Percentiles rank a stretch among this genome's conserved stretches.
Conservation (phyloP, 2,888 invertebrate genomes). For the Volucella zonaria region DNA sequence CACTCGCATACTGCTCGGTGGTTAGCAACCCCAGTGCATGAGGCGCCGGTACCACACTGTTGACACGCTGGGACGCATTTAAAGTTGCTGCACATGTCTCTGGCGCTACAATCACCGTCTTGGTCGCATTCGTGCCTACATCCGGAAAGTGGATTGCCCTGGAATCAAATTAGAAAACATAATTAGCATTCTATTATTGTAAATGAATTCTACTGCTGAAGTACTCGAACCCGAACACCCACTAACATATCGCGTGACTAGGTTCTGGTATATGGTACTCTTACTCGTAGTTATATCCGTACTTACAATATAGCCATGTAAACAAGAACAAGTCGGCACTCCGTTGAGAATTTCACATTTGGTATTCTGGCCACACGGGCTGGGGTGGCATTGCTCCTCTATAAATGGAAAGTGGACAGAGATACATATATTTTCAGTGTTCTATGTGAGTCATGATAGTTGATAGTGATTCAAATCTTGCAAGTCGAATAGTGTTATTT, state of each 20-base stretch:
- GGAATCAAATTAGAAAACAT: conserved; percentile 65
- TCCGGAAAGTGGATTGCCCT: conserved; percentile 90
- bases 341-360: conserved; percentile 90
- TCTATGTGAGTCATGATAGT: conserved; percentile 1
- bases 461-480: conserved; percentile 2
- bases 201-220: neutral
- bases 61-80: conserved; percentile 90
- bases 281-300: neutral
- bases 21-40: conserved; percentile 89
- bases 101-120: conserved; percentile 88
- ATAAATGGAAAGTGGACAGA: conserved; percentile 66
- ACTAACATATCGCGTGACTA: conserved; percentile 11
- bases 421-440: conserved; percentile 12
- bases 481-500: conserved; percentile 23
- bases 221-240: neutral
- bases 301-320: conserved; percentile 86
- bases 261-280: neutral
- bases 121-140: conserved; percentile 93
- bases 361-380: conserved; percentile 91
- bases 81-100: conserved; percentile 88
- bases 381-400: conserved; percentile 93
- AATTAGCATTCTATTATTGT: conserved; percentile 42
- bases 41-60: conserved; percentile 90
- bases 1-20: conserved; percentile 91
- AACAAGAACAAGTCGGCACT: conserved; percentile 90